phyloP scores from a whole-genome alignment of 2,113 vertebrate species.

The Python bivittatus region DNA sequence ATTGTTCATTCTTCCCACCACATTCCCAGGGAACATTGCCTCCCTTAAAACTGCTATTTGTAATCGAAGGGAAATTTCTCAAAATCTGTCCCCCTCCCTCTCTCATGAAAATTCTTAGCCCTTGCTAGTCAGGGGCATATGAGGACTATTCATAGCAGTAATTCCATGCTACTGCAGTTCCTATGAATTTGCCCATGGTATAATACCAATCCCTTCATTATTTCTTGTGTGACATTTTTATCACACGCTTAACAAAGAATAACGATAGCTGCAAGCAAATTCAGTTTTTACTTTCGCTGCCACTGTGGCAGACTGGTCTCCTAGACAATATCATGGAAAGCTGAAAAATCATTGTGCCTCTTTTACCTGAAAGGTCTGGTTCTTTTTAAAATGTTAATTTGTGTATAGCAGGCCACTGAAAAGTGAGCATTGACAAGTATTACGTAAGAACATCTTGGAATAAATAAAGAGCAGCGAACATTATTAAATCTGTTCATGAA shows the following conservation, averaged over 20 bases:
- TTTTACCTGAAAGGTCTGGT: background rate
- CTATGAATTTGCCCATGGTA: background rate
- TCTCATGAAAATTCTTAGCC: background rate
- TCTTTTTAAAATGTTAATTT: background rate
- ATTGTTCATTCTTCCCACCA: background rate
- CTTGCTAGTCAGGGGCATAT: background rate
- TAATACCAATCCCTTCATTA: background rate
- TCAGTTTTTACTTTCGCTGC: background rate
- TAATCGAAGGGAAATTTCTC: background rate
- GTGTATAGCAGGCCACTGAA: background rate
- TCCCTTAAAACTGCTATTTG: background rate
- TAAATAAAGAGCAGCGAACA: conserved; percentile 5
- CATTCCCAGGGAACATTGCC: background rate
- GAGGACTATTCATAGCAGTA: background rate
- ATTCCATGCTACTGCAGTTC: background rate
- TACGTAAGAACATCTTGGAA: conserved; percentile 36
- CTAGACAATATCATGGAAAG: background rate
- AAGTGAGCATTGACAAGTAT: background rate
- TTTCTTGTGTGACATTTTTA: background rate
- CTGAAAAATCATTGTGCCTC: background rate
- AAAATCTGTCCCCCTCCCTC: too few species aligned
- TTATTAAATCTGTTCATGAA: conserved; percentile 46
- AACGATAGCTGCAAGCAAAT: background rate
- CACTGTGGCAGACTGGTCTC: background rate
- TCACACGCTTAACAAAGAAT: background rate